Conservation (phyloP, 2,888 invertebrate species). For the Drosophila heteroneura region DNA sequence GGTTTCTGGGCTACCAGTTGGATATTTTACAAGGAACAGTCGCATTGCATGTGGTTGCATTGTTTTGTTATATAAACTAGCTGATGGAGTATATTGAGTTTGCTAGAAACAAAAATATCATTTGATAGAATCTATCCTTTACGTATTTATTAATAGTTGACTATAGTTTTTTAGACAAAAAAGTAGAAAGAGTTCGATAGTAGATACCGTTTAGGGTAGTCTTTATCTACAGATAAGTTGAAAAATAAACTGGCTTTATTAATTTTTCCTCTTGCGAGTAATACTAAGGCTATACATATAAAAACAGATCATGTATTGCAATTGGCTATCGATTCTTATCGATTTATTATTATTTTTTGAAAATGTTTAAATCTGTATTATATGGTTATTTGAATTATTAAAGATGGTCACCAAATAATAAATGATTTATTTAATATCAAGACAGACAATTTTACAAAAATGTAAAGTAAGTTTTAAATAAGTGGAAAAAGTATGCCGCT, state of each 20-base stretch:
- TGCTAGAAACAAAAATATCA: neutral
- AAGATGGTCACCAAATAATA: rapidly evolving
- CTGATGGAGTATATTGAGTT: neutral
- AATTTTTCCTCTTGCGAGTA: rapidly evolving
- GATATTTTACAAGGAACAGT: slow-evolving; percentile 7
- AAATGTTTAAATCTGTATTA: rapidly evolving
- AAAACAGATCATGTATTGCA: neutral
- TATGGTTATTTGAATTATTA: neutral
- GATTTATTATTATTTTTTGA: neutral
- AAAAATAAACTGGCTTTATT: neutral
- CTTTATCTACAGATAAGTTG: neutral
- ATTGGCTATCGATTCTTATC: neutral
- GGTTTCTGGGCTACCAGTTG: slow-evolving; percentile 31
- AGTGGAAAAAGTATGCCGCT: neutral
- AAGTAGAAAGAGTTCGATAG: too few relatives aligned
- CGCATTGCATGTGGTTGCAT: slow-evolving; percentile 44
- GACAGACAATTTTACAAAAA: neutral
- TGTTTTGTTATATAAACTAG: slow-evolving; percentile 20
- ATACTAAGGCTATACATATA: neutral
- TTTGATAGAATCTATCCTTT: neutral
- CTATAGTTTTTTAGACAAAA: too few relatives aligned
- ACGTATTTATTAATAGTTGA: neutral
- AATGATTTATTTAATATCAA: neutral
- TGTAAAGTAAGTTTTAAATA: neutral
- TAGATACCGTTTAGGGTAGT: too few relatives aligned